Evolutionary conservation across 2,797 vertebrate species (phyloP).

Genomic region (Xiphorhynchus erythropygius): DNA sequence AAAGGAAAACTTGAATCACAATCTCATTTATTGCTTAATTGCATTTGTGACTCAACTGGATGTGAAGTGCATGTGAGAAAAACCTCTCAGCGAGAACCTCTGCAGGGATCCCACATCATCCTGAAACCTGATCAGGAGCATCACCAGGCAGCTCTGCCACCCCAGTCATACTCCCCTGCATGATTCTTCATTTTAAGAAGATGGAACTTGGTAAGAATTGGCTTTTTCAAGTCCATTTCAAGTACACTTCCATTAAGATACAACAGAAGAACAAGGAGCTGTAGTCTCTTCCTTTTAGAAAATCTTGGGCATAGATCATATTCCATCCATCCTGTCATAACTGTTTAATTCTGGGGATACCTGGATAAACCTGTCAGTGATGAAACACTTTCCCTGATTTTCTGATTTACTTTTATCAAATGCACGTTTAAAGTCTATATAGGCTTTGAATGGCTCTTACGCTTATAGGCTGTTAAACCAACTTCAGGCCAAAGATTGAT

Average conservation of each 20-base stretch:
- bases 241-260: neutral
- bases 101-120: neutral
- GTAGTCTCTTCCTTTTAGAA: neutral
- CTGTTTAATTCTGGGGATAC: neutral
- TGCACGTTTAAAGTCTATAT: neutral
- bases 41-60: slow-evolving; percentile 40
- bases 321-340: neutral
- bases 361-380: neutral
- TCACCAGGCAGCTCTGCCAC: neutral
- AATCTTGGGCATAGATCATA: neutral
- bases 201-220: neutral
- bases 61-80: neutral
- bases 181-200: fast-evolving
- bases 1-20: slow-evolving; percentile 16
- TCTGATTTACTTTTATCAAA: neutral
- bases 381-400: neutral
- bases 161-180: neutral
- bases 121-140: neutral
- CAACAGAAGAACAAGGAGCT: neutral
- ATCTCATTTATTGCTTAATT: slow-evolving; percentile 27
- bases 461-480: neutral
- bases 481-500: neutral
- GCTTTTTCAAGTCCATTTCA: neutral
- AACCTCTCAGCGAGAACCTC: neutral
- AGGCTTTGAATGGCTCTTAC: neutral